Evolutionary conservation across 2,113 vertebrate genomes (phyloP), one percentile per base, ranked within the genome.

Genomic region (Rutilus rutilus): DNA sequence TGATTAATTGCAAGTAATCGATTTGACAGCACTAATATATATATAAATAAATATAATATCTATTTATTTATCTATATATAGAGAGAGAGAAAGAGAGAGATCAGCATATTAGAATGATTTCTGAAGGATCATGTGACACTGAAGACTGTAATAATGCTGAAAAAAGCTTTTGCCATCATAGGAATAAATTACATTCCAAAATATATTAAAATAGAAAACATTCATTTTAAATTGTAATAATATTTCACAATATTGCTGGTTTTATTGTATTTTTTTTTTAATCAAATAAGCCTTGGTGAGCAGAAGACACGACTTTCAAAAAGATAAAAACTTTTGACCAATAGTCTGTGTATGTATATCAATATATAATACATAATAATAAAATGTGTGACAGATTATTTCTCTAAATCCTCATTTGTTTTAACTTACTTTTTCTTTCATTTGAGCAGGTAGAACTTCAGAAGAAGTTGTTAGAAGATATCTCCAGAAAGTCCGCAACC

Each of bases 401-500:
- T 39, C 21, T 59, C 21, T n/a, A 36, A 60, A 60, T 79, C 30
- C 17, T 11, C 23, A 54, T 78, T 78, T 21, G 8, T n/a, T 25
- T 9, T 9, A 62, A 21, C n/a, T 0, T 0, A 36, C 9, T 42
- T 80, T 67, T 77, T 81, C 33, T 9, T 86, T 75, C 6, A 19
- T 17, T 86, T 2, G 74, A 9, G 9, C 86, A 97, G 98, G 97
- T 81, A 98, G 97, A 91, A 97, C 96, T 39, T 96, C 98, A 0
- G 97, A 99, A 89, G 98, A 99, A 86, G 97, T 99, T 23, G 95
- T 99, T 87, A 97, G 97, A 91, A 95, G 97, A 62, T 98, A 98
- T 86, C 94, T 99, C 82, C 97, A 98, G 94, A 98, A 98, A 91
- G 97, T 99, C 84, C 96, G 96, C 87, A 97, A 97, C n/a, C 97